Conservation (phyloP, 1,140 invertebrate species). For the Temnothorax longispinosus region DNA sequence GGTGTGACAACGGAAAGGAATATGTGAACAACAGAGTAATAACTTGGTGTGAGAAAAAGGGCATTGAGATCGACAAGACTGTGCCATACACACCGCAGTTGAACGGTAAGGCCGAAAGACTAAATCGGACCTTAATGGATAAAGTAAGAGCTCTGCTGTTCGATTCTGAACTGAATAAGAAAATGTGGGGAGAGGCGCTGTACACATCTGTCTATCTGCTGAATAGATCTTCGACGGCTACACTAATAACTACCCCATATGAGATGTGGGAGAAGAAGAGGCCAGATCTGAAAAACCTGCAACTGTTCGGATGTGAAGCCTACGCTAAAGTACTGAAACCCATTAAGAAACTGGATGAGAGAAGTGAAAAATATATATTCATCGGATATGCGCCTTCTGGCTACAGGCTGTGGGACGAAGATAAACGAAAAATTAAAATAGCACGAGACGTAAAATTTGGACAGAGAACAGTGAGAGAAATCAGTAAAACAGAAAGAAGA, state of each 20-base stretch:
- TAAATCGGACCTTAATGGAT: neutral
- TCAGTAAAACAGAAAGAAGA: neutral
- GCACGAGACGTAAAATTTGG: slow-evolving; percentile 62
- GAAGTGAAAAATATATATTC: neutral
- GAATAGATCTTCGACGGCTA: neutral
- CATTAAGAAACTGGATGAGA: slow-evolving; percentile 57
- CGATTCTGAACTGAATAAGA: neutral
- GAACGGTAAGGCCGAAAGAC: slow-evolving; percentile 7
- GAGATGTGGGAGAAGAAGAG: slow-evolving; percentile 70
- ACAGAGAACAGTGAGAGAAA: neutral
- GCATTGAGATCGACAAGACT: neutral
- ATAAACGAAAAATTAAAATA: slow-evolving; percentile 53
- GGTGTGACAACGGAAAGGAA: slow-evolving; percentile 42
- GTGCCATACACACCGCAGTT: slow-evolving; percentile 4
- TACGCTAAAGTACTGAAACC: slow-evolving; percentile 71
- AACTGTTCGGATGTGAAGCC: slow-evolving; percentile 76
- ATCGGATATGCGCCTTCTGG: neutral
- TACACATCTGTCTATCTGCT: neutral
- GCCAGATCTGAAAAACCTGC: slow-evolving; percentile 70
- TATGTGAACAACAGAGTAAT: neutral
- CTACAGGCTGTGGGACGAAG: slow-evolving; percentile 63
- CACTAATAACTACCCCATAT: slow-evolving; percentile 60
- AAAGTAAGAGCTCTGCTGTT: slow-evolving; percentile 13
- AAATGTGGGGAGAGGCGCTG: slow-evolving; percentile 42
- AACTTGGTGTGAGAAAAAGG: neutral